Evolutionary conservation across 2,113 vertebrate genomes (phyloP).

Genomic region (Notiomystis cincta): DNA sequence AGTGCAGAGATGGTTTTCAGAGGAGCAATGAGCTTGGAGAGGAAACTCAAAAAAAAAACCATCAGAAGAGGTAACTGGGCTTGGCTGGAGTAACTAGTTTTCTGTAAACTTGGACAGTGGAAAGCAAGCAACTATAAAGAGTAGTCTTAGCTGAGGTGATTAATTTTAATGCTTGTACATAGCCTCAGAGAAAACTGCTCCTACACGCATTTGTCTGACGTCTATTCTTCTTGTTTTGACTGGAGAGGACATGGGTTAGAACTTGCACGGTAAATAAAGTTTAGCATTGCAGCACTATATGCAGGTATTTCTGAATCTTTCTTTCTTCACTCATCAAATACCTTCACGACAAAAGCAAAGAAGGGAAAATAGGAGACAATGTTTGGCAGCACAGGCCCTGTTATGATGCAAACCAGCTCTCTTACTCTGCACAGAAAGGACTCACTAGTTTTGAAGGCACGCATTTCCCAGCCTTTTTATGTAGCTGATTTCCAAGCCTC

Average conservation of each 20-base stretch:
- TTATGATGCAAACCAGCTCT: not conserved
- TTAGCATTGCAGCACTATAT: not conserved
- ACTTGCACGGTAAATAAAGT: constrained; percentile 4
- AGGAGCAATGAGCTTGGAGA: not conserved
- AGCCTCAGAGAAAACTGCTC: constrained; percentile 46
- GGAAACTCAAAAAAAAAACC: not conserved
- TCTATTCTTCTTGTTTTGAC: constrained; percentile 45
- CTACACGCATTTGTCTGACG: not conserved
- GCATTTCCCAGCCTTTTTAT: not conserved
- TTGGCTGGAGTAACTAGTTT: not conserved
- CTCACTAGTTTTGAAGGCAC: not conserved
- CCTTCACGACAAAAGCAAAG: not conserved
- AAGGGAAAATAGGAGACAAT: not conserved
- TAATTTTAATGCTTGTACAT: constrained; percentile 10
- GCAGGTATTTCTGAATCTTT: not conserved
- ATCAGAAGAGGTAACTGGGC: not conserved
- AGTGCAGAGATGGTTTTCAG: not conserved
- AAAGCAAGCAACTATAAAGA: constrained; percentile 6
- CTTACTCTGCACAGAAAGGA: not conserved
- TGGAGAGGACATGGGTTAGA: constrained; percentile 21
- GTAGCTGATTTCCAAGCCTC: not conserved
- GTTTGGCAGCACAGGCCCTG: not conserved
- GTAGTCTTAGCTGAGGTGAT: not conserved
- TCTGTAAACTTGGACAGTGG: not conserved
- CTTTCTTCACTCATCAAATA: not conserved